Evolutionary conservation across 2,888 invertebrate species (phyloP).

Genomic region (Drosophila limbata): DNA sequence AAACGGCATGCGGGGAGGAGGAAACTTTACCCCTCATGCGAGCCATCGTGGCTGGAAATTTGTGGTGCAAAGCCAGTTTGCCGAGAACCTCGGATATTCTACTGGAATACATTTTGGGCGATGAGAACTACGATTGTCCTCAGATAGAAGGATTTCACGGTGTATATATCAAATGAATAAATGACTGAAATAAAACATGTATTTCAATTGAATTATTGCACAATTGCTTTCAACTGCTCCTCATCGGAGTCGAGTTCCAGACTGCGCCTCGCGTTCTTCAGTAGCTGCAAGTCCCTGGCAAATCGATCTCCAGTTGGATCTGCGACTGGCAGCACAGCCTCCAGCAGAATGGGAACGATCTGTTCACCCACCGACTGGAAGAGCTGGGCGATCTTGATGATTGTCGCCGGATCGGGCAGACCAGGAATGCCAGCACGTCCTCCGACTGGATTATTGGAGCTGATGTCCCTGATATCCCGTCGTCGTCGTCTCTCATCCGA

Average conservation of each 20-base stretch:
- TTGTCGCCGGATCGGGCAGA: conserved; percentile 81
- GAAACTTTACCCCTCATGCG: background rate
- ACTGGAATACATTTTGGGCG: conserved; percentile 3
- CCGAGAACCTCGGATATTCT: conserved; percentile 5
- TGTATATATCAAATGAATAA: background rate
- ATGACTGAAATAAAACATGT: background rate
- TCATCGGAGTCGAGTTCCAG: conserved; percentile 45
- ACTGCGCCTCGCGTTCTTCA: conserved; percentile 57
- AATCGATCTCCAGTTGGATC: conserved; percentile 61
- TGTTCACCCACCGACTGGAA: conserved; percentile 80
- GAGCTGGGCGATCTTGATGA: conserved; percentile 82
- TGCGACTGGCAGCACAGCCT: conserved; percentile 63
- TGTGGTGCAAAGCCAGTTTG: conserved; percentile 30
- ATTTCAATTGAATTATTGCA: background rate
- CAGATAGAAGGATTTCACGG: conserved; percentile 4
- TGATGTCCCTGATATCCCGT: conserved; percentile 39
- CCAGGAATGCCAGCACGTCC: conserved; percentile 71
- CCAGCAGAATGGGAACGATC: conserved; percentile 78
- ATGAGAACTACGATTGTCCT: conserved; percentile 11
- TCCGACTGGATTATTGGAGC: conserved; percentile 5
- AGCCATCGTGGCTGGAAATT: conserved; percentile 10
- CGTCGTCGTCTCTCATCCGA: conserved; percentile 60
- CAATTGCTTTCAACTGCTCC: conserved; percentile 9
- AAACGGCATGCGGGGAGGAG: conserved; percentile 8
- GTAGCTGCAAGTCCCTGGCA: conserved; percentile 49